phyloP scores from a whole-genome alignment of 2,888 invertebrate genomes.

The Sericinus montela region DNA sequence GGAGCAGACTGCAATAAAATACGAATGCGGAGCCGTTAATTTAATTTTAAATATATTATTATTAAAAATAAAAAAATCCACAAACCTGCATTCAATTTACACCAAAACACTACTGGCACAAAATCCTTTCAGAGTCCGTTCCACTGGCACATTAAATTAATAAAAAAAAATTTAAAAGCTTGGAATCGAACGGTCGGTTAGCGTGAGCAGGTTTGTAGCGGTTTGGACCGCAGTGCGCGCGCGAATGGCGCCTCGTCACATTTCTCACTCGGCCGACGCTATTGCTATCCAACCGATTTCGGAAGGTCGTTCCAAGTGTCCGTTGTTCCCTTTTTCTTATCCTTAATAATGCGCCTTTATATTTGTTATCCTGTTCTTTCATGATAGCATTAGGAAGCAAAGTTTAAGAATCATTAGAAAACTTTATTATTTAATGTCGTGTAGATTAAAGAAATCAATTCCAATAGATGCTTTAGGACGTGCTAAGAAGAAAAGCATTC shows the following conservation, averaged over 20 bases:
- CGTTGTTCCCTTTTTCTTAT: conserved; percentile 13
- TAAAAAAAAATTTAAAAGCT: conserved; percentile 38
- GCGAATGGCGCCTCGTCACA: conserved; percentile 69
- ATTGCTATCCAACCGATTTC: conserved; percentile 58
- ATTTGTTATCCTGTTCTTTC: too few relatives aligned
- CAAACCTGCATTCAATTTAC: conserved; percentile 46
- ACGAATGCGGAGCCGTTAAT: conserved; percentile 9
- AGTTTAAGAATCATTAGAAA: too few relatives aligned
- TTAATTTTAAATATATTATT: neutral
- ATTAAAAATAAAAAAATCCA: conserved; percentile 35
- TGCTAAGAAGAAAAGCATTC: too few relatives aligned
- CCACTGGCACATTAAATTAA: conserved; percentile 51
- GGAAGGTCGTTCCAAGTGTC: conserved; percentile 32
- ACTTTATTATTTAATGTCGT: too few relatives aligned
- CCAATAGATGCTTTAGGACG: too few relatives aligned
- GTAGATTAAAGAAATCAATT: too few relatives aligned
- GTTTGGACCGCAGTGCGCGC: conserved; percentile 68
- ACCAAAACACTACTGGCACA: conserved; percentile 62
- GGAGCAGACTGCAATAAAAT: conserved; percentile 13
- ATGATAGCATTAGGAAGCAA: too few relatives aligned
- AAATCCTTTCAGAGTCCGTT: conserved; percentile 64
- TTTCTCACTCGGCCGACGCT: conserved; percentile 51
- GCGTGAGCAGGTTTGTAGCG: conserved; percentile 61
- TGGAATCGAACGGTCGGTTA: conserved; percentile 42
- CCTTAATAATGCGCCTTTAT: neutral